Percentiles rank a stretch among this genome's conserved stretches.
phyloP scores from a whole-genome alignment of 2,113 vertebrate genomes.

The Tragelaphus imberbis region DNA sequence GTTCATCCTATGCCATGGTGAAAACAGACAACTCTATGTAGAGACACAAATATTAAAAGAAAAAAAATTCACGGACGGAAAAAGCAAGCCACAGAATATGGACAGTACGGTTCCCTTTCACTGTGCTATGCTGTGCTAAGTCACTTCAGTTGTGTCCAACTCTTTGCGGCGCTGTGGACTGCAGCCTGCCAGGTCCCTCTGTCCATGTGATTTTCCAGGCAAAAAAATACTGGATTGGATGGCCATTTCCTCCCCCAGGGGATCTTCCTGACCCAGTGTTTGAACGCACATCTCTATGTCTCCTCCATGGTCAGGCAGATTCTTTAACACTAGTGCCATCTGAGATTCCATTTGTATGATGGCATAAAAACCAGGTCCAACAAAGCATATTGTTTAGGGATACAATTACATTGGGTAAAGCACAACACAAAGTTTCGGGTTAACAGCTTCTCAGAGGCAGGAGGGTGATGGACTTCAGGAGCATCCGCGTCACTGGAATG shows the following conservation, averaged over 20 bases:
- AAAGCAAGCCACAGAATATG: not conserved
- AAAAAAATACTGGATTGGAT: not conserved
- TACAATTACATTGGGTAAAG: not conserved
- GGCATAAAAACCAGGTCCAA: not conserved
- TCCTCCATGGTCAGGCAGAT: not conserved
- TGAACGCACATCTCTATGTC: not conserved
- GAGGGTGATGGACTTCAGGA: not conserved
- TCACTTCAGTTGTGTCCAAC: not conserved
- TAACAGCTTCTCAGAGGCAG: rapidly evolving
- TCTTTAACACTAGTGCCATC: not conserved
- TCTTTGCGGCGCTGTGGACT: not conserved
- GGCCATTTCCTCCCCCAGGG: not conserved
- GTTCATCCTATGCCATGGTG: not conserved
- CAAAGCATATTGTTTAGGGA: not conserved
- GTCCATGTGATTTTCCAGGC: not conserved
- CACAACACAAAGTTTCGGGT: not conserved
- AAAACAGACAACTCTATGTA: not conserved
- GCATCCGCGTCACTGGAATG: not conserved
- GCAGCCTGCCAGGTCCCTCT: not conserved
- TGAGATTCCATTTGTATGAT: not conserved
- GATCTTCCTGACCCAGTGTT: not conserved
- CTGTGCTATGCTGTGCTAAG: not conserved
- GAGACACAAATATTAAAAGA: not conserved
- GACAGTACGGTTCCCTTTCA: not conserved
- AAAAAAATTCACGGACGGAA: not conserved